Percentiles rank a stretch among this genome's conserved stretches.
Evolutionary conservation across 2,113 vertebrate species (phyloP).

Genomic region (Pseudonaja textilis): DNA sequence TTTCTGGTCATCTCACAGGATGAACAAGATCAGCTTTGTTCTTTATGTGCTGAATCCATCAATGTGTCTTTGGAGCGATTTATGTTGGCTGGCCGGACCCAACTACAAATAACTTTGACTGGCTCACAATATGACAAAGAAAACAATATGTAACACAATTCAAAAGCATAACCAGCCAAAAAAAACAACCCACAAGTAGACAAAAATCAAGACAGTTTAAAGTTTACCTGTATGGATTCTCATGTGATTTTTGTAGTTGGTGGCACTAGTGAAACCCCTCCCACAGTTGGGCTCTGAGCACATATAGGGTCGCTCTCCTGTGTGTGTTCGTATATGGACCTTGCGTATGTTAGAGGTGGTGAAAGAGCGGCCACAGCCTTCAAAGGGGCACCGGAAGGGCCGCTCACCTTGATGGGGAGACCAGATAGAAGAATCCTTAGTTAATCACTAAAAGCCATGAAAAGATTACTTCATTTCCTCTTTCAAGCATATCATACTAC

Average conservation of each 20-base stretch:
- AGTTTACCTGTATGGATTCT: constrained; percentile 83
- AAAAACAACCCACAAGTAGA: not conserved
- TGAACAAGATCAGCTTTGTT: not conserved
- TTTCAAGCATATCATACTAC: not conserved
- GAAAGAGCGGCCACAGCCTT: constrained; percentile 82
- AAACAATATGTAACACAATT: not conserved
- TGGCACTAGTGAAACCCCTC: constrained; percentile 81
- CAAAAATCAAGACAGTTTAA: not conserved
- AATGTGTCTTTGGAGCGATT: not conserved
- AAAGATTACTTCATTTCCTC: not conserved
- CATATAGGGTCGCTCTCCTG: constrained; percentile 79
- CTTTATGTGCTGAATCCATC: not conserved
- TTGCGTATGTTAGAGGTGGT: constrained; percentile 84
- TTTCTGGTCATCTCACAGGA: not conserved
- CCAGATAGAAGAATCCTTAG: not conserved
- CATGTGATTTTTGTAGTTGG: constrained; percentile 87
- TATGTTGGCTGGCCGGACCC: not conserved
- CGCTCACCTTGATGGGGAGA: constrained; percentile 70
- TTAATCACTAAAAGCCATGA: not conserved
- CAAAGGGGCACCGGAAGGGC: constrained; percentile 80
- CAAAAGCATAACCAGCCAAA: not conserved
- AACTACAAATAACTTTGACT: not conserved
- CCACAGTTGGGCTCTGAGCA: constrained; percentile 77
- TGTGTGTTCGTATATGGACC: constrained; percentile 82
- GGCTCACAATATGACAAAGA: not conserved